A percentile compares a stretch with the other conserved stretches of the same genome.
Evolutionary conservation across 2,113 vertebrate genomes (phyloP).

Genomic region (Crypturellus undulatus): DNA sequence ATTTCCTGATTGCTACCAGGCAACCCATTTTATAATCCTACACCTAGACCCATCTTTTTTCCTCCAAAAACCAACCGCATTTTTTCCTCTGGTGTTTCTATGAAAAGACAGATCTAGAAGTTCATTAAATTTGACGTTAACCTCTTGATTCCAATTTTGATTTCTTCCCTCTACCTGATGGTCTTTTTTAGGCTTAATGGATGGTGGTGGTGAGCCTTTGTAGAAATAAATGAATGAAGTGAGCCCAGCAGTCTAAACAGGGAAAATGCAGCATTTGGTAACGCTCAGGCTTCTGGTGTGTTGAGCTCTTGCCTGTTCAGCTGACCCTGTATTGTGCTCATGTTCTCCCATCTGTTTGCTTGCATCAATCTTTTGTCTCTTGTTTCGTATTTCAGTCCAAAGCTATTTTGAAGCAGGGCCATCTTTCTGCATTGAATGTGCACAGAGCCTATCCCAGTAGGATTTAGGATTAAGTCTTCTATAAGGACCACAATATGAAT

Average conservation of each 20-base stretch:
- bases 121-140: background rate
- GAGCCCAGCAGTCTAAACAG: background rate
- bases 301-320: background rate
- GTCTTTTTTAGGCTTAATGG: background rate
- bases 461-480: background rate
- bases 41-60: rapidly evolving
- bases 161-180: background rate
- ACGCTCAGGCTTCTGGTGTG: background rate
- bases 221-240: background rate
- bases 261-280: background rate
- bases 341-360: background rate
- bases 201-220: background rate
- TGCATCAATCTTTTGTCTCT: background rate
- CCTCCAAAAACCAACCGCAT: background rate
- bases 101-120: background rate
- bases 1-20: background rate
- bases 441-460: background rate
- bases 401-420: background rate
- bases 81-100: background rate
- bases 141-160: background rate
- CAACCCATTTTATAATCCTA: background rate
- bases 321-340: background rate
- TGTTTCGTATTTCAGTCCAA: background rate
- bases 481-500: background rate
- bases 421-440: background rate